phyloP scores from a whole-genome alignment of 2,797 vertebrate species.

The Chlorospingus semifuscus region DNA sequence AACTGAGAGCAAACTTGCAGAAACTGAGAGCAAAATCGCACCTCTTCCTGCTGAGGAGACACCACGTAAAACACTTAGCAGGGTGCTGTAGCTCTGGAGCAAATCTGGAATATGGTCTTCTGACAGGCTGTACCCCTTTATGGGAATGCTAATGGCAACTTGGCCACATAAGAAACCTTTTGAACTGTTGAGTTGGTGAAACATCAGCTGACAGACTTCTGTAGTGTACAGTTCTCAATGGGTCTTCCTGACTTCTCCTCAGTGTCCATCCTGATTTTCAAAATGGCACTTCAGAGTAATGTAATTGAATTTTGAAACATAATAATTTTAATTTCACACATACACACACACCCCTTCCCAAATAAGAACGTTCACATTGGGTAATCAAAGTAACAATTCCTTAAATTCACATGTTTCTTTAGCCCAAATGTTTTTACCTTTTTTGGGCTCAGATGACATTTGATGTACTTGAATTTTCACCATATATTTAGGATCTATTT shows the following conservation, averaged over 20 bases:
- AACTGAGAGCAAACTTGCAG: not conserved
- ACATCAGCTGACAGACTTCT: not conserved
- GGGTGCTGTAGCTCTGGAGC: not conserved
- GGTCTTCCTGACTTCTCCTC: not conserved
- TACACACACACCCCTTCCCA: rapidly evolving
- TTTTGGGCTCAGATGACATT: not conserved
- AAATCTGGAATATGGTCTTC: not conserved
- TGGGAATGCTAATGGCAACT: not conserved
- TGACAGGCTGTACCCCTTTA: not conserved
- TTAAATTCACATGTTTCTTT: not conserved
- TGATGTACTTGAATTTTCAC: not conserved
- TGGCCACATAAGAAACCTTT: not conserved
- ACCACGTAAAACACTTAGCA: not conserved
- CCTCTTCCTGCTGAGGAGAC: not conserved
- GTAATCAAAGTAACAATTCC: not conserved
- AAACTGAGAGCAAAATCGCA: not conserved
- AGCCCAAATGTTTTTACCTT: not conserved
- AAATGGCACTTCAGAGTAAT: not conserved
- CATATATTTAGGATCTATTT: not conserved
- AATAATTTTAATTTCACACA: not conserved
- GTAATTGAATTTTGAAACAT: not conserved
- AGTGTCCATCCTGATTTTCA: not conserved
- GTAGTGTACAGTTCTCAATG: not conserved
- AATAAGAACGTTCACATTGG: not conserved
- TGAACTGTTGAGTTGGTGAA: not conserved